Evolutionary conservation across 2,888 invertebrate genomes (phyloP).

Genomic region (Leucozona laternaria): DNA sequence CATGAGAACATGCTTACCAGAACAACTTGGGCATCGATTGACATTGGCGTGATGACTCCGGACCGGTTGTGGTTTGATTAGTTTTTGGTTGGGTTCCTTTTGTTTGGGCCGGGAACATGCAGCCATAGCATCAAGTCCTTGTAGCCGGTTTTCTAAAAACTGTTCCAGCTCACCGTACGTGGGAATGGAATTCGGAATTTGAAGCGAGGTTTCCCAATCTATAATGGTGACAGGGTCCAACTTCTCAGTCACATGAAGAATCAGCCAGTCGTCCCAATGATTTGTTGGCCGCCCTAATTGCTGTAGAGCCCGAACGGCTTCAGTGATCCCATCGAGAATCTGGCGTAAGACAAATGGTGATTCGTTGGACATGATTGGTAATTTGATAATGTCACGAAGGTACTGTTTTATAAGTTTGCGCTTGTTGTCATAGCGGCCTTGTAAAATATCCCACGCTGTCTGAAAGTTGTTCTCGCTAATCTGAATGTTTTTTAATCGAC

Average conservation of each 20-base stretch:
- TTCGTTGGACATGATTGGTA: not conserved
- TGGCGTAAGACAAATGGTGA: too few relatives aligned
- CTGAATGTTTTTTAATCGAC: constrained; percentile 42
- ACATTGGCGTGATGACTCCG: constrained; percentile 45
- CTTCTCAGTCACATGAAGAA: constrained; percentile 58
- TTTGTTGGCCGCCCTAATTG: constrained; percentile 48
- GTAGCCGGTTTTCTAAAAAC: too few relatives aligned
- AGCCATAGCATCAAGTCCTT: too few relatives aligned
- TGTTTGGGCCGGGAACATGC: constrained; percentile 1
- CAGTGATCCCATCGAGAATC: constrained; percentile 24
- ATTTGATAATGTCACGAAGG: too few relatives aligned
- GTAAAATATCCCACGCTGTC: constrained; percentile 56
- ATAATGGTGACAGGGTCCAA: constrained; percentile 46
- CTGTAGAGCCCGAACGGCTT: constrained; percentile 49
- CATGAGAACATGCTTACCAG: constrained; percentile 52
- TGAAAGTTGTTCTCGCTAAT: constrained; percentile 51
- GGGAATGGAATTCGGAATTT: constrained; percentile 39
- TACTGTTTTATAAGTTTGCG: constrained; percentile 44
- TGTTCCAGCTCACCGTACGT: too few relatives aligned
- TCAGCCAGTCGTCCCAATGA: constrained; percentile 63
- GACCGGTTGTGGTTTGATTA: not conserved
- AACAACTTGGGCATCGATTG: constrained; percentile 38
- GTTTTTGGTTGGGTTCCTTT: not conserved
- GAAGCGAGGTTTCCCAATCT: constrained; percentile 61
- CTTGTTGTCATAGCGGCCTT: constrained; percentile 55